phyloP scores from a whole-genome alignment of 2,113 vertebrate genomes.

The Geococcyx californianus region DNA sequence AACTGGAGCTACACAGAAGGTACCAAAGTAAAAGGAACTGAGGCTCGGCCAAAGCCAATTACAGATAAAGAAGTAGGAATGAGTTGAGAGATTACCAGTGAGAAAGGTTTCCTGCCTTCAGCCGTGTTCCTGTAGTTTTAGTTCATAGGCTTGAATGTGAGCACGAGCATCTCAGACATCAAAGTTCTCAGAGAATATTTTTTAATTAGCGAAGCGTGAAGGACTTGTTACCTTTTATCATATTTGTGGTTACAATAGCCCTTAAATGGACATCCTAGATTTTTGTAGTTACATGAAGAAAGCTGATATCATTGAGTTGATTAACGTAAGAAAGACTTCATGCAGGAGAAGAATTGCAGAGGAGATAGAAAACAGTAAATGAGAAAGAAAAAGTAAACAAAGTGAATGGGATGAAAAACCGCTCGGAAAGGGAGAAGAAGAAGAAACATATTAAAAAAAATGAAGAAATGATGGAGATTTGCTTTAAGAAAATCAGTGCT shows the following conservation, averaged over 20 bases:
- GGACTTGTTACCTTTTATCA: background rate
- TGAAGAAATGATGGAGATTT: background rate
- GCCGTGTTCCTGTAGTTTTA: background rate
- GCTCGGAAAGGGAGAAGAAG: background rate
- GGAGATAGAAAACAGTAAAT: background rate
- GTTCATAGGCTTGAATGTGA: background rate
- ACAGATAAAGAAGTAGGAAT: background rate
- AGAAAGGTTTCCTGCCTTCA: background rate
- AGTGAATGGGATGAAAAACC: background rate
- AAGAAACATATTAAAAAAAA: background rate
- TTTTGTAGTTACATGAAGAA: background rate
- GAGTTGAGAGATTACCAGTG: background rate
- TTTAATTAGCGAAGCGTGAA: background rate
- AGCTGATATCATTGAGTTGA: background rate
- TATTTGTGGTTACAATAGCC: background rate
- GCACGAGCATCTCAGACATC: background rate
- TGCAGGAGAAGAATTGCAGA: background rate
- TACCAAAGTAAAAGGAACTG: background rate
- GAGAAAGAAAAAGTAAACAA: background rate
- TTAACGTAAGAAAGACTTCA: accelerated
- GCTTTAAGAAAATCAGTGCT: background rate
- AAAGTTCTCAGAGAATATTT: background rate
- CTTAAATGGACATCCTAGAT: background rate
- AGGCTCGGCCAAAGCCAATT: background rate
- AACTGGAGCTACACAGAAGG: background rate